Evolutionary conservation across 2,888 invertebrate species (phyloP).

Genomic region (Lydus trimaculatus): DNA sequence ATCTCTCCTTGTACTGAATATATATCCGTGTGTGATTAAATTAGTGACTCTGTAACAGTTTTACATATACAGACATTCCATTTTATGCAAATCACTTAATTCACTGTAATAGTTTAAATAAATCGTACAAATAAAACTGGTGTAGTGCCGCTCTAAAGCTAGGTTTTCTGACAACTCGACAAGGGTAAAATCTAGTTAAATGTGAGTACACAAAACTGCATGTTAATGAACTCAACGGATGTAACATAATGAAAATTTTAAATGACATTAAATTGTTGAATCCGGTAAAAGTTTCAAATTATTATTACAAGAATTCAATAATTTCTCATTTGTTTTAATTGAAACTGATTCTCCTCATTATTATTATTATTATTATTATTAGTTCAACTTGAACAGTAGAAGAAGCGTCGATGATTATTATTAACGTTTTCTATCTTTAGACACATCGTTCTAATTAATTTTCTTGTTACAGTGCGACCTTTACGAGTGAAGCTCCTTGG

Average conservation of each 20-base stretch:
- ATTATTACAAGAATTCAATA: not conserved
- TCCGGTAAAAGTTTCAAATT: not conserved
- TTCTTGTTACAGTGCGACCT: constrained; percentile 71
- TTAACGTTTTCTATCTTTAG: constrained; percentile 18
- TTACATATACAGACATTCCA: constrained; percentile 19
- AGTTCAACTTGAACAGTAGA: not conserved
- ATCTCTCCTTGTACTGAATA: constrained; percentile 8
- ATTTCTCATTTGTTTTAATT: not conserved
- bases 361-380: too few relatives aligned
- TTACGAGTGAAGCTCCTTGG: constrained; percentile 73
- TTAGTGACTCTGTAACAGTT: constrained; percentile 29
- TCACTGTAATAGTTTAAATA: constrained; percentile 42
- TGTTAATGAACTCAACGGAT: constrained; percentile 35
- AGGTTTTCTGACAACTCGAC: constrained; percentile 40
- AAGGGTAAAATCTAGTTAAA: constrained; percentile 47
- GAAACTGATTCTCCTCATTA: too few relatives aligned
- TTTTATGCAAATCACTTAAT: constrained; percentile 42
- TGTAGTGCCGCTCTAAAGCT: constrained; percentile 19
- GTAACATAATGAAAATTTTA: not conserved
- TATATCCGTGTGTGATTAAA: constrained; percentile 27
- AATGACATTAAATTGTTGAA: not conserved
- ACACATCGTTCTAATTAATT: constrained; percentile 35
- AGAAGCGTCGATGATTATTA: constrained; percentile 13
- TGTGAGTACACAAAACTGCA: constrained; percentile 46
- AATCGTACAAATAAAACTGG: constrained; percentile 43